Evolutionary conservation across 2,797 vertebrate species (phyloP), one percentile per base, ranked within the genome.

Genomic region (Meriones psammophilus): DNA sequence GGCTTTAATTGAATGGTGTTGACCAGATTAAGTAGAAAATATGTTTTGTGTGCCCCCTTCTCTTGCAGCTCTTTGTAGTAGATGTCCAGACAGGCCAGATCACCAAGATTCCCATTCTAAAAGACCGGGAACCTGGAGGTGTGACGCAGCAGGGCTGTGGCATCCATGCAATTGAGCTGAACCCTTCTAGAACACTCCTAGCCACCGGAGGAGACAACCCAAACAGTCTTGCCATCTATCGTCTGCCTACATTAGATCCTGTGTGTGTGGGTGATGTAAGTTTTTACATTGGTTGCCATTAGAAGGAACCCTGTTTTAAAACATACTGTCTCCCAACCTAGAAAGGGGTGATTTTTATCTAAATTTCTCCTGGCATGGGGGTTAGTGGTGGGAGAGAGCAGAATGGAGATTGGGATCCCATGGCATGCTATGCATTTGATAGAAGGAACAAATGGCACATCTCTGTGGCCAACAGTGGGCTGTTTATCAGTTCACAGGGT

Each of bases 121-220:
- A 99, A 97, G 99, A 99, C 97, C 98, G 99, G 62, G 99, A 99
- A 86, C 98, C 98, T 0, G 92, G 98, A 97, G 90, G 98, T 97
- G 98, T 99, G 92, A 99, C 99, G 97, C 99, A 99, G 97, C 99
- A 99, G 98, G 99, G 99, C 94, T 99, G 99, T 97, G 99, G 99
- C 50, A 99, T 99, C 98, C 99, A 99, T 26, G 99, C 99, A 84
- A 99, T 99, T 8, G 99, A 99, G 97, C 98, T 99, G 96, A 99
- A 99, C 98, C 99, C 99, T 62, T 99, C 99, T 0, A 99, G 99
- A 96, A 99, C 99, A 0, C 98, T 99, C 84, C 98, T 99, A 83
- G 99, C 99, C 81, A 99, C 99, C 0, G 99, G 99, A 97, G 99
- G 99, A 97, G 99, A 99, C 98, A 99, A 99, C 98, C 99, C 99